These are phyloP conservation scores for Sander lucioperca DNA, from an alignment of 2,113 vertebrate species.

Conservation along the genomic window DNA sequence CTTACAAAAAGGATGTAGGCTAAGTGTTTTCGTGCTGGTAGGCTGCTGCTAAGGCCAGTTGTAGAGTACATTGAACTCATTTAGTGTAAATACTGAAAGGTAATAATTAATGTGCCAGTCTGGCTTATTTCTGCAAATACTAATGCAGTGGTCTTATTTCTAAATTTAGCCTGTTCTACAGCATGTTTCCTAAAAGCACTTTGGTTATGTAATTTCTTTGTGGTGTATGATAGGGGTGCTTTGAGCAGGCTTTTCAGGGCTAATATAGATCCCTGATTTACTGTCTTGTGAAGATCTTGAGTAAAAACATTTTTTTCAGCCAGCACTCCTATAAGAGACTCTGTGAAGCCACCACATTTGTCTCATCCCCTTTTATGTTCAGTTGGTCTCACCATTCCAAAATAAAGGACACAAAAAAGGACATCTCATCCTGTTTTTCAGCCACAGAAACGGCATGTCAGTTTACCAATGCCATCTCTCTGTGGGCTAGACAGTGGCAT, in stretches of 20 bases:
- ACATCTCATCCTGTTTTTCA: conserved; percentile 18
- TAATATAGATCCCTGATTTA: conserved; percentile 30
- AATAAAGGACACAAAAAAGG: not conserved
- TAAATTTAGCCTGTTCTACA: conserved; percentile 14
- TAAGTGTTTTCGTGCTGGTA: conserved; percentile 6
- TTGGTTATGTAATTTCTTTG: conserved; percentile 10
- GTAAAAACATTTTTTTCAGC: not conserved
- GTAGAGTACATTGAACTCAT: not conserved
- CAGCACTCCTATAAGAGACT: conserved; percentile 2
- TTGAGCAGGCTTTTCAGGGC: conserved; percentile 28
- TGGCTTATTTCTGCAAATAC: conserved; percentile 5
- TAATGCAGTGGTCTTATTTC: conserved; percentile 2
- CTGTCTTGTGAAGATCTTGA: not conserved
- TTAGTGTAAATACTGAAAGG: conserved; percentile 13
- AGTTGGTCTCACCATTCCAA: not conserved
- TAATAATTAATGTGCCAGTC: conserved; percentile 11
- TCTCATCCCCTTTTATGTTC: conserved; percentile 2
- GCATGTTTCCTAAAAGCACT: not conserved
- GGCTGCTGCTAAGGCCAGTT: conserved; percentile 2
- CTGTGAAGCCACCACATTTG: not conserved
- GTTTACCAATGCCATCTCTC: not conserved
- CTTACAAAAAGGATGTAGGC: conserved; percentile 12
- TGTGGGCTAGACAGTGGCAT: conserved; percentile 13
- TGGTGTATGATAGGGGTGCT: conserved; percentile 22
- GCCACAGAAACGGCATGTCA: conserved; percentile 12